Evolutionary conservation across 2,888 invertebrate genomes (phyloP).

Genomic region (Xanthorhoe spadicearia): DNA sequence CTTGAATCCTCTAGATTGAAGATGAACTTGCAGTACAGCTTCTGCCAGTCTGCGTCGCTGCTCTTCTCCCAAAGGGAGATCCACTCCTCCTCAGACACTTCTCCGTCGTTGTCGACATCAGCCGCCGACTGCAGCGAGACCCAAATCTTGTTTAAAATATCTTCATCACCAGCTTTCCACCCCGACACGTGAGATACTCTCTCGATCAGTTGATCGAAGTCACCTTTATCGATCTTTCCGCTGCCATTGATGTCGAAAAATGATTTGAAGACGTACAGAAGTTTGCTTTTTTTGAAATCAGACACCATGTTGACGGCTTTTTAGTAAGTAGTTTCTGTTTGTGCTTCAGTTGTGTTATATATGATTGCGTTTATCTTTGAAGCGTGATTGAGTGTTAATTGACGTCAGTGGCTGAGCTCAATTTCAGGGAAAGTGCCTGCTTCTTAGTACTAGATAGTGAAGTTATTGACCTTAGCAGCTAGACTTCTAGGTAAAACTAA

Average conservation of each 20-base stretch:
- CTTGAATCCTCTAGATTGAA: conserved; percentile 94
- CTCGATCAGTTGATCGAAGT: conserved; percentile 93
- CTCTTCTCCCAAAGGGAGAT: conserved; percentile 87
- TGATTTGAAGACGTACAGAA: conserved; percentile 92
- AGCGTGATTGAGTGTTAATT: not conserved
- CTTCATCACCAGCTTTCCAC: conserved; percentile 89
- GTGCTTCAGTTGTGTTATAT: conserved; percentile 25
- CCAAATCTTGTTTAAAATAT: conserved; percentile 92
- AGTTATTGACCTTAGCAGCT: not conserved
- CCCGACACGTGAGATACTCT: conserved; percentile 92
- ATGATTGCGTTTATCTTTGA: not conserved
- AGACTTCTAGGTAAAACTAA: not conserved
- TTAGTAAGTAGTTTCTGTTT: conserved; percentile 9
- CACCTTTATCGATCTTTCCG: conserved; percentile 94
- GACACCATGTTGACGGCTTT: conserved; percentile 86
- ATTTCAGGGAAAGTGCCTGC: conserved; percentile 41
- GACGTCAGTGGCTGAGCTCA: conserved; percentile 42
- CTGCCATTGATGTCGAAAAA: conserved; percentile 96
- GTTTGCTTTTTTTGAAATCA: conserved; percentile 95
- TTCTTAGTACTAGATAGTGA: conserved; percentile 33
- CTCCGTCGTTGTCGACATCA: conserved; percentile 93
- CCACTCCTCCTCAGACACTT: conserved; percentile 83
- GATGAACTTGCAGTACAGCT: conserved; percentile 93
- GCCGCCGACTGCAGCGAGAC: conserved; percentile 92
- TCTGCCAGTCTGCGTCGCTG: conserved; percentile 89